These are phyloP conservation scores for Fundulus diaphanus DNA, from an alignment of 2,797 vertebrate genomes.

Conservation along the genomic window DNA sequence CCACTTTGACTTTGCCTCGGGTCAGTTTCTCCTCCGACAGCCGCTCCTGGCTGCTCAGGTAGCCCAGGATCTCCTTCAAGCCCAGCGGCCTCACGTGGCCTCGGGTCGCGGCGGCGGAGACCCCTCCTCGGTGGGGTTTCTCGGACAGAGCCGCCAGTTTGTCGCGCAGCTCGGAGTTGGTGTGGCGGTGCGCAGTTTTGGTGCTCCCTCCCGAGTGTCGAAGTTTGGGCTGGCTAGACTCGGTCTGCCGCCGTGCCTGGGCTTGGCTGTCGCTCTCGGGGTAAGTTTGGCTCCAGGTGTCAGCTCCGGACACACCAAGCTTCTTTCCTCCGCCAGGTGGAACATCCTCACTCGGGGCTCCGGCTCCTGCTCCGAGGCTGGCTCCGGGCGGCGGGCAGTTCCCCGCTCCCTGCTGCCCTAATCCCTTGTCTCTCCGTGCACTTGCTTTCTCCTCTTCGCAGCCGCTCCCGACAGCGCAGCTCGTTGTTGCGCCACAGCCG, in stretches of 20 bases:
- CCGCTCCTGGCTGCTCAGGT: slow-evolving; percentile 82
- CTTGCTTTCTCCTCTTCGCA: slow-evolving; percentile 72
- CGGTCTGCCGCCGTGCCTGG: slow-evolving; percentile 45
- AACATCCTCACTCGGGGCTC: slow-evolving; percentile 28
- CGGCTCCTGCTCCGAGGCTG: slow-evolving; percentile 28
- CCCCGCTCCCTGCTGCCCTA: slow-evolving; percentile 51
- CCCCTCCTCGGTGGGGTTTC: slow-evolving; percentile 47
- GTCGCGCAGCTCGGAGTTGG: slow-evolving; percentile 71
- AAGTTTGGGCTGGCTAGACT: slow-evolving; percentile 74
- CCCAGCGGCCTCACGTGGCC: slow-evolving; percentile 81
- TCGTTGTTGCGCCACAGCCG: slow-evolving; percentile 74
- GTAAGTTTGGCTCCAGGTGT: slow-evolving; percentile 69
- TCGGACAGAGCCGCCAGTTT: slow-evolving; percentile 75
- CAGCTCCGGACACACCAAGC: slow-evolving; percentile 42
- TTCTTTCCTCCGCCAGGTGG: slow-evolving; percentile 41
- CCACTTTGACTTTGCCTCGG: slow-evolving; percentile 86
- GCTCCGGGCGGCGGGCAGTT: slow-evolving; percentile 38
- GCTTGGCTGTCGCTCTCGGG: slow-evolving; percentile 48
- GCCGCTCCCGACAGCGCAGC: slow-evolving; percentile 70
- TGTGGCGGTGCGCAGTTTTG: slow-evolving; percentile 44
- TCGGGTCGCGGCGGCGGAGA: slow-evolving; percentile 59
- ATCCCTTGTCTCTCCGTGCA: slow-evolving; percentile 70
- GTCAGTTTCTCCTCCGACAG: slow-evolving; percentile 82
- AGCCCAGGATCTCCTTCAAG: slow-evolving; percentile 84
- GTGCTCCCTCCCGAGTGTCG: slow-evolving; percentile 49